phyloP scores from a whole-genome alignment of 2,888 invertebrate species.

The Margaritifera margaritifera region DNA sequence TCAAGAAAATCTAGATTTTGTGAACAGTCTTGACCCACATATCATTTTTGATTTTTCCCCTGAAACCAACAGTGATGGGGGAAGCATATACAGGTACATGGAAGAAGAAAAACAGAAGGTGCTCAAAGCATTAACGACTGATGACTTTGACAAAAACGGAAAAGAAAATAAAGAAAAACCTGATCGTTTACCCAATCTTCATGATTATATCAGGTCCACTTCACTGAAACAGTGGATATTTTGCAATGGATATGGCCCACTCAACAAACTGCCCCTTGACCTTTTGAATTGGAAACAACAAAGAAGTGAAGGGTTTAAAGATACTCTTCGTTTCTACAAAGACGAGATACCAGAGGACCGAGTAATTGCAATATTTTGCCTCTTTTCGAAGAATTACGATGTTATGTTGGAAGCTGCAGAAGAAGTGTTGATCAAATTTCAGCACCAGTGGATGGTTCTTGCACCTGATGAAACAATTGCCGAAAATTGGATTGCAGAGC shows the following conservation, averaged over 20 bases:
- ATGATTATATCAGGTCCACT: conserved; percentile 2
- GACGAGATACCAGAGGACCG: conserved; percentile 6
- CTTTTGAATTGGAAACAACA: conserved; percentile 5
- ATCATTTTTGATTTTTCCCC: conserved; percentile 10
- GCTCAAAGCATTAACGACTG: not conserved
- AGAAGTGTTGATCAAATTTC: conserved; percentile 6
- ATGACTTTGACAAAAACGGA: conserved; percentile 7
- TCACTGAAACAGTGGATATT: conserved; percentile 10
- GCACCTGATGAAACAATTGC: conserved; percentile 27
- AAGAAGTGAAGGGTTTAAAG: conserved; percentile 6
- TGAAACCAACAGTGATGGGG: not conserved
- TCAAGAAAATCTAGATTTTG: conserved; percentile 4
- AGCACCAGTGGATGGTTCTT: conserved; percentile 7
- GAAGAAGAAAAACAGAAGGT: conserved; percentile 6
- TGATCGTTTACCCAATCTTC: not conserved
- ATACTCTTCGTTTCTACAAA: conserved; percentile 8
- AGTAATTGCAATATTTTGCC: conserved; percentile 1
- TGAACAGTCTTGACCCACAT: conserved; percentile 4
- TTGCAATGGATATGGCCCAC: conserved; percentile 7
- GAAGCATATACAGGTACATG: conserved; percentile 2
- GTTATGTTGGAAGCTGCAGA: conserved; percentile 2
- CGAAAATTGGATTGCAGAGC: conserved; percentile 34
- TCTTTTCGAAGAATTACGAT: conserved; percentile 3
- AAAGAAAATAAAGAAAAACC: conserved; percentile 5
- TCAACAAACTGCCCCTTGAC: not conserved